phyloP scores from a whole-genome alignment of 23 tunicate genomes.

The Pegea sp. region DNA sequence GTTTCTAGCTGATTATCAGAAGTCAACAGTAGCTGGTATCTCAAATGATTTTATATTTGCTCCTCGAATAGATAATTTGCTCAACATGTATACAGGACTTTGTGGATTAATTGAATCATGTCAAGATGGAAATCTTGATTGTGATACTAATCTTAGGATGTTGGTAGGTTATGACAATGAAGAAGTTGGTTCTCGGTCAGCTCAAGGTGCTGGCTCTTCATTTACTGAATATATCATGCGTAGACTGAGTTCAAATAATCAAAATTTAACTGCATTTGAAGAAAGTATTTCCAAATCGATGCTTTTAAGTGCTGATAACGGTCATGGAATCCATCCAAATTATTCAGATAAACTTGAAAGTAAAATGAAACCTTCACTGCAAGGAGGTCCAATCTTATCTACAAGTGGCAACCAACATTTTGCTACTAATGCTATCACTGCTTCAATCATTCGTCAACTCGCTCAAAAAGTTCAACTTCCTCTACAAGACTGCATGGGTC shows the following conservation, averaged over 20 bases:
- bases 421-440: slow-evolving; percentile 89
- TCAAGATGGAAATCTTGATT: slow-evolving; percentile 2
- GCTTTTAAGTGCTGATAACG: slow-evolving; percentile 84
- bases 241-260: slow-evolving; percentile 9
- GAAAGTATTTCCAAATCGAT: slow-evolving; percentile 74
- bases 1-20: slow-evolving; percentile 89
- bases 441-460: slow-evolving; percentile 57
- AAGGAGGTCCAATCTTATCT: slow-evolving; percentile 80
- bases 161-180: slow-evolving; percentile 84
- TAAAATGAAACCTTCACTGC: slow-evolving; percentile 57
- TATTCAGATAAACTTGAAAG: slow-evolving; percentile 83
- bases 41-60: slow-evolving; percentile 84
- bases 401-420: slow-evolving; percentile 71
- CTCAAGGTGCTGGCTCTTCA: slow-evolving; percentile 93
- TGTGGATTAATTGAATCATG: slow-evolving; percentile 51
- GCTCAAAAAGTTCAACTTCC: slow-evolving; percentile 34
- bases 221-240: slow-evolving; percentile 57
- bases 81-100: slow-evolving; percentile 30
- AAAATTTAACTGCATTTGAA: slow-evolving; percentile 41
- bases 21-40: slow-evolving; percentile 57
- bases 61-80: slow-evolving; percentile 89
- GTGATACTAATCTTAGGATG: slow-evolving; percentile 54
- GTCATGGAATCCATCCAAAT: slow-evolving; percentile 95
- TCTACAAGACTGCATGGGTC: not conserved
- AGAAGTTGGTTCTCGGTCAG: slow-evolving; percentile 86